phyloP scores from a whole-genome alignment of 35 echinoderm and acorn worm species.

The Acanthaster planci region DNA sequence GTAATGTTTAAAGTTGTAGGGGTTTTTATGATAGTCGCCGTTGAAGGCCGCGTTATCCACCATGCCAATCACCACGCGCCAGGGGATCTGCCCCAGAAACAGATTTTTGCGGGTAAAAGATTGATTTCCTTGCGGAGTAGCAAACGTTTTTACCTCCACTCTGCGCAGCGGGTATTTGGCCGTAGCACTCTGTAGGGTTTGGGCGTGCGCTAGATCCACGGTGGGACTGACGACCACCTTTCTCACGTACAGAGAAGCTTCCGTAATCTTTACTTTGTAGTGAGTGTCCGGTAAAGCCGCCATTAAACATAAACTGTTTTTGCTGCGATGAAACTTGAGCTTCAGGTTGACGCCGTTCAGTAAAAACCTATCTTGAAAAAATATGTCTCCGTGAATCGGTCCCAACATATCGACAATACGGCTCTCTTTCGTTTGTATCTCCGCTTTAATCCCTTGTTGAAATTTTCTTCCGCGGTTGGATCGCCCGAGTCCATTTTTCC shows the following conservation, averaged over 20 bases:
- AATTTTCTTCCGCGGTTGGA: neutral
- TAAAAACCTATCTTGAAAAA: slow-evolving; percentile 62
- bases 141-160: slow-evolving; percentile 54
- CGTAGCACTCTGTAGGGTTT: slow-evolving; percentile 20
- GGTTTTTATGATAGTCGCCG: slow-evolving; percentile 35
- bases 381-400: slow-evolving; percentile 64
- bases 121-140: slow-evolving; percentile 44
- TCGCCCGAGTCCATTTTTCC: slow-evolving; percentile 31
- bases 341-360: slow-evolving; percentile 53
- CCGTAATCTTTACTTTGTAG: slow-evolving; percentile 45
- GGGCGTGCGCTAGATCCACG: slow-evolving; percentile 44
- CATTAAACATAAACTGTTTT: slow-evolving; percentile 58
- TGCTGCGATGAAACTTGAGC: slow-evolving; percentile 43
- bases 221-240: slow-evolving; percentile 7
- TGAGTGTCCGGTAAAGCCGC: neutral
- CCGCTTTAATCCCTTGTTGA: slow-evolving; percentile 3
- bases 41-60: slow-evolving; percentile 45
- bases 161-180: slow-evolving; percentile 43
- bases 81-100: slow-evolving; percentile 50
- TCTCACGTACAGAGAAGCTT: slow-evolving; percentile 24
- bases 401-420: slow-evolving; percentile 46
- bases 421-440: slow-evolving; percentile 6
- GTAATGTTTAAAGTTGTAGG: slow-evolving; percentile 58
- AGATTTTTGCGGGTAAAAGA: slow-evolving; percentile 48
- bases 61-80: slow-evolving; percentile 18